These are phyloP conservation scores for Thinocorus orbignyianus DNA, from an alignment of 2,113 vertebrate species.

Conservation along the genomic window DNA sequence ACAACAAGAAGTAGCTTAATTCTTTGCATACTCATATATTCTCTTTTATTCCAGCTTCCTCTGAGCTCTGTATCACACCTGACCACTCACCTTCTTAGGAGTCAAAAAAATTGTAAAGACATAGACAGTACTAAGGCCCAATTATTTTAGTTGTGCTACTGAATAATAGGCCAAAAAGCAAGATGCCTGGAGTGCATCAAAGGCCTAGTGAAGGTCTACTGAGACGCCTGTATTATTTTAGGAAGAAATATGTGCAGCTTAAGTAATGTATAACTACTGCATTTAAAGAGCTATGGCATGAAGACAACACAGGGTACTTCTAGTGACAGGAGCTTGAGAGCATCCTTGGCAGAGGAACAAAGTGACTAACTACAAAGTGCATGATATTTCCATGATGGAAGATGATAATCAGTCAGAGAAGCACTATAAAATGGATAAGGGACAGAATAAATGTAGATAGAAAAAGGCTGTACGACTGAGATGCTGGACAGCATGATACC, in stretches of 20 bases:
- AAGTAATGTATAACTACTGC: conserved; percentile 7
- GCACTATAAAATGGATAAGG: not conserved
- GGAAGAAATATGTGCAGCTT: conserved; percentile 26
- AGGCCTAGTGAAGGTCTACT: conserved; percentile 35
- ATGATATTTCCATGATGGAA: not conserved
- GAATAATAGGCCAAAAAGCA: conserved; percentile 12
- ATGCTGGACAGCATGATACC: not conserved
- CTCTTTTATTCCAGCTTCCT: not conserved
- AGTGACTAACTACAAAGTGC: not conserved
- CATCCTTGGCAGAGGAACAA: conserved; percentile 35
- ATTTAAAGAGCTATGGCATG: conserved; percentile 25
- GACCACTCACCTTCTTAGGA: conserved; percentile 11
- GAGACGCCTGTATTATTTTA: conserved; percentile 18
- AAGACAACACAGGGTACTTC: not conserved
- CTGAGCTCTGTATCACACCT: not conserved
- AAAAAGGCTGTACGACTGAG: not conserved
- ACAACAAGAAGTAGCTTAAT: not conserved
- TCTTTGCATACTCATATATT: not conserved
- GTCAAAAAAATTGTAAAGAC: not conserved
- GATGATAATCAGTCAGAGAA: not conserved
- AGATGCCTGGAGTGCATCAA: conserved; percentile 53
- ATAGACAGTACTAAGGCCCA: not conserved
- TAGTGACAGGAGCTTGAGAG: not conserved
- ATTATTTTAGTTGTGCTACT: conserved; percentile 28
- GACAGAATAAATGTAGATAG: not conserved